Conservation (phyloP, 1,140 invertebrate genomes). For the Wiebesia pumilae region DNA sequence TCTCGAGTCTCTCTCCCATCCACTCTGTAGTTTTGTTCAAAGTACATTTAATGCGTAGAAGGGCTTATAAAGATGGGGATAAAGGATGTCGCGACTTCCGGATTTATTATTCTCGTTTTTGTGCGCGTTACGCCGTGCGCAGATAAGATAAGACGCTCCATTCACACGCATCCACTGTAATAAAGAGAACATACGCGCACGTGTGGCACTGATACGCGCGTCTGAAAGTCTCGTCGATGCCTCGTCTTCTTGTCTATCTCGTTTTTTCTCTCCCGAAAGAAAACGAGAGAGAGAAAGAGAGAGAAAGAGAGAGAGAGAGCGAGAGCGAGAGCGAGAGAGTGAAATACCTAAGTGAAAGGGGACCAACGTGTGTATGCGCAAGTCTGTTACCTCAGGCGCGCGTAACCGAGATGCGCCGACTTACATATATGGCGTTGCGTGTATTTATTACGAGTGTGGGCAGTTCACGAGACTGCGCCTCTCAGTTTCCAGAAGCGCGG, state of each 20-base stretch:
- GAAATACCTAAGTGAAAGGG: slow-evolving; percentile 45
- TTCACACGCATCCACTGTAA: background rate
- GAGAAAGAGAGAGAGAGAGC: slow-evolving; percentile 23
- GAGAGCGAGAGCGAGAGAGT: slow-evolving; percentile 24
- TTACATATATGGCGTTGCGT: background rate
- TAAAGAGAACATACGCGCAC: background rate
- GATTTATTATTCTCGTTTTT: background rate
- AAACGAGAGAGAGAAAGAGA: slow-evolving; percentile 24
- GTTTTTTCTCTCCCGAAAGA: background rate
- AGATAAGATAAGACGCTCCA: slow-evolving; percentile 25
- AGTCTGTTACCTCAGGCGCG: slow-evolving; percentile 2
- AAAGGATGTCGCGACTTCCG: slow-evolving; percentile 9
- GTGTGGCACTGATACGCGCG: slow-evolving; percentile 36
- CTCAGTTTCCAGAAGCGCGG: background rate
- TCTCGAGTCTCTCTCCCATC: background rate
- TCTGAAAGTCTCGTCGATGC: background rate
- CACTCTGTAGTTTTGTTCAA: background rate
- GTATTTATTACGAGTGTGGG: background rate
- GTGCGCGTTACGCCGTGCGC: no score
- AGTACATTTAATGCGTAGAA: background rate
- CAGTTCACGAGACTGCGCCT: no score
- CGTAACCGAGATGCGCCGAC: background rate
- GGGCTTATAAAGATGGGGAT: background rate
- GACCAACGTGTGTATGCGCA: background rate
- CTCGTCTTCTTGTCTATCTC: background rate